Conservation (phyloP, 1,140 invertebrate genomes). For the Trialeurodes vaporariorum region DNA sequence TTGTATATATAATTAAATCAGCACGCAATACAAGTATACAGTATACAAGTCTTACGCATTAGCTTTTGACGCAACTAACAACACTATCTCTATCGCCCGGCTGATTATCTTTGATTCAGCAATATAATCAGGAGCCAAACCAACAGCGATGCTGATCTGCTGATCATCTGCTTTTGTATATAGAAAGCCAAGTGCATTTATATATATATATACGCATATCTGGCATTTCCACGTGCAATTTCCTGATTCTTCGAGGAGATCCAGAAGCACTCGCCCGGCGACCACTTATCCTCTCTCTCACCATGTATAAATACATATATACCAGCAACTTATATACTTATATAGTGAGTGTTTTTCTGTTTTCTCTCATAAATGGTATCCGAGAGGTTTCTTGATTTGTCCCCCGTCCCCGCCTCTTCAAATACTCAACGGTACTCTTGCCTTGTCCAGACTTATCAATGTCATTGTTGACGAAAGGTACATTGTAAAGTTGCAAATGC, state of each 20-base stretch:
- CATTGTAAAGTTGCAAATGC: too few species aligned
- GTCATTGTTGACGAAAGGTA: background rate
- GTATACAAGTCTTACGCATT: background rate
- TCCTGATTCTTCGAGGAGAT: too few species aligned
- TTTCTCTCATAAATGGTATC: background rate
- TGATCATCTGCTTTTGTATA: background rate
- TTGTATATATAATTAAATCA: background rate
- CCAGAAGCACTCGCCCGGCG: background rate
- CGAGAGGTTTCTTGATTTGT: background rate
- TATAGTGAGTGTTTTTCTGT: background rate
- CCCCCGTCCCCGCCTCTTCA: background rate
- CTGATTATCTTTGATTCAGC: background rate
- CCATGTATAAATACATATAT: too few species aligned
- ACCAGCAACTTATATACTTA: too few species aligned
- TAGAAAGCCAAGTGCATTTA: too few species aligned
- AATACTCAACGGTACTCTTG: background rate
- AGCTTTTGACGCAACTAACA: conserved; percentile 4
- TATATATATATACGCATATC: too few species aligned
- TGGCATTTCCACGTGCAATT: too few species aligned
- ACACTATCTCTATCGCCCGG: too few species aligned
- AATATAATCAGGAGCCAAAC: background rate
- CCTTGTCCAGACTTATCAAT: background rate
- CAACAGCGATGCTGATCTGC: background rate
- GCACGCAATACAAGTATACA: too few species aligned
- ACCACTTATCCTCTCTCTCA: background rate